Percentiles rank a stretch among this genome's conserved stretches.
Evolutionary conservation across 2,888 invertebrate species (phyloP).

Genomic region (Sminthurides aquaticus): DNA sequence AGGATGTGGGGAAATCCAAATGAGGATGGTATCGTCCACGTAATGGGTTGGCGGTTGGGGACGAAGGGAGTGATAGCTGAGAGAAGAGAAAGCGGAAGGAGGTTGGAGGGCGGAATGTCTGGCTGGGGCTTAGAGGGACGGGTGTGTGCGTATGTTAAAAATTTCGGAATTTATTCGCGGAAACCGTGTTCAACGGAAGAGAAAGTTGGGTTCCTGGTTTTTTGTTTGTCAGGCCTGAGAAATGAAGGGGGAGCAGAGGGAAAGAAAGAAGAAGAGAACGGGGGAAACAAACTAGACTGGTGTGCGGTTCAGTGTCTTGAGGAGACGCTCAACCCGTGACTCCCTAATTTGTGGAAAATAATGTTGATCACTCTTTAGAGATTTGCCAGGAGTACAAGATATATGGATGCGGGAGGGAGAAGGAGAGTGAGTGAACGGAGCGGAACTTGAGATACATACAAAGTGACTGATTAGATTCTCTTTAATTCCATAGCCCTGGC

Average conservation of each 20-base stretch:
- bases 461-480: slow-evolving; percentile 36
- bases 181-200: neutral
- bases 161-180: neutral
- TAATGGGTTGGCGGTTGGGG: neutral
- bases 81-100: neutral
- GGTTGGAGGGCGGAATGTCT: neutral
- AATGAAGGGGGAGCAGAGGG: slow-evolving; percentile 1
- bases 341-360: slow-evolving; percentile 34
- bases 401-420: slow-evolving; percentile 25
- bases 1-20: no score
- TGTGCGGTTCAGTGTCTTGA: neutral
- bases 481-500: neutral
- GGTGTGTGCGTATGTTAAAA: neutral
- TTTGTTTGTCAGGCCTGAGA: neutral
- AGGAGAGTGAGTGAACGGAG: slow-evolving; percentile 12
- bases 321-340: neutral
- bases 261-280: slow-evolving; percentile 3
- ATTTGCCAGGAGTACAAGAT: slow-evolving; percentile 29
- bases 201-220: neutral
- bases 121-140: neutral
- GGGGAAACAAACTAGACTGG: neutral
- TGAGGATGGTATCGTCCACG: neutral
- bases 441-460: slow-evolving; percentile 32
- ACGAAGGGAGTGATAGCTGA: neutral
- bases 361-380: slow-evolving; percentile 40